Conservation (phyloP, 2,113 vertebrate species). For the Eubucco bourcierii region DNA sequence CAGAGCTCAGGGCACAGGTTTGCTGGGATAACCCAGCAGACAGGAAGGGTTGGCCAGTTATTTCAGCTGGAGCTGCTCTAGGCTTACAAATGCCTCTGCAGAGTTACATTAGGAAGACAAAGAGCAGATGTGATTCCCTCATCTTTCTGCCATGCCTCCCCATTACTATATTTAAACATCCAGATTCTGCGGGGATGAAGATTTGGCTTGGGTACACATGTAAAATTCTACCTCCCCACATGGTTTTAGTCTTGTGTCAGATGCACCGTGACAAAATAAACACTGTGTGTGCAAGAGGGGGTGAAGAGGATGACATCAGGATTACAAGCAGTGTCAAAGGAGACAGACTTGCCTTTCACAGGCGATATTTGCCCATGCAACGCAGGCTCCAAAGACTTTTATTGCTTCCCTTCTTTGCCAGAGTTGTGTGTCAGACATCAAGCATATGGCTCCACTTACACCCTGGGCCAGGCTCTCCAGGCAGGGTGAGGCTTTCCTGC, state of each 20-base stretch:
- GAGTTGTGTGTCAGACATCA: background rate
- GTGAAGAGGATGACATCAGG: slow-evolving; percentile 54
- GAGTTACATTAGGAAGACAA: background rate
- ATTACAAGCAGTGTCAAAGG: slow-evolving; percentile 53
- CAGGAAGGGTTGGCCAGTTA: background rate
- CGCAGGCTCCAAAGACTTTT: slow-evolving; percentile 21
- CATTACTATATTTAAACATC: background rate
- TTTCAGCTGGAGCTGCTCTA: slow-evolving; percentile 36
- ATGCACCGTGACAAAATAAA: slow-evolving; percentile 42
- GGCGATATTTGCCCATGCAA: slow-evolving; percentile 32
- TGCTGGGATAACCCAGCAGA: background rate
- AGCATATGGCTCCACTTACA: slow-evolving; percentile 44
- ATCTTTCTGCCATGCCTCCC: slow-evolving; percentile 23
- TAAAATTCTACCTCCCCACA: slow-evolving; percentile 9
- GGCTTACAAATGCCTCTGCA: background rate
- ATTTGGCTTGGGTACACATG: background rate
- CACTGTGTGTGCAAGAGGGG: background rate
- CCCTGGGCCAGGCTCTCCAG: background rate
- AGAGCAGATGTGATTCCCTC: slow-evolving; percentile 45
- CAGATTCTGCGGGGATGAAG: slow-evolving; percentile 7
- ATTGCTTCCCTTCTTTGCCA: slow-evolving; percentile 33
- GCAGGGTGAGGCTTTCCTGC: background rate
- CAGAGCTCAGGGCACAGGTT: background rate
- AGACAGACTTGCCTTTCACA: slow-evolving; percentile 54
- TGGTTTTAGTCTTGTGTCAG: slow-evolving; percentile 6